phyloP scores from a whole-genome alignment of 2,888 invertebrate genomes.

The Eumacrocentrus americanus region DNA sequence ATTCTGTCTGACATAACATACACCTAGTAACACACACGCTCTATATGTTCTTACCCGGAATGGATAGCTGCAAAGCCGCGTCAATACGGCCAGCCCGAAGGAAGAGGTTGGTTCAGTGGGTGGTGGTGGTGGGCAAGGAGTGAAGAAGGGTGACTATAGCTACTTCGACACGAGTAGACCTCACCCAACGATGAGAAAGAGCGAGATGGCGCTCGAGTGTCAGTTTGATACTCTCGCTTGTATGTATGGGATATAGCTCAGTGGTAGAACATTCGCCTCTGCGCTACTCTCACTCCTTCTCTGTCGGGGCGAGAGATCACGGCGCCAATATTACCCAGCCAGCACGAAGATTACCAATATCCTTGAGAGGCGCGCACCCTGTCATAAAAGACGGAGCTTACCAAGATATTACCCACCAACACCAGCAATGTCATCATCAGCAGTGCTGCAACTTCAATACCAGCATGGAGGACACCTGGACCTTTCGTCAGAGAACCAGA shows the following conservation, averaged over 20 bases:
- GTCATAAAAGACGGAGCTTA: slow-evolving; percentile 62
- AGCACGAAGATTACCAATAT: slow-evolving; percentile 61
- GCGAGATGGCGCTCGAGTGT: slow-evolving; percentile 18
- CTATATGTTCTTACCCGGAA: slow-evolving; percentile 45
- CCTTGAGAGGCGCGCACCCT: slow-evolving; percentile 59
- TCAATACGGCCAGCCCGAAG: slow-evolving; percentile 52
- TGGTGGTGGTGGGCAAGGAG: slow-evolving; percentile 27
- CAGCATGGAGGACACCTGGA: neutral
- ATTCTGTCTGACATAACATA: slow-evolving; percentile 9
- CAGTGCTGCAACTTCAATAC: no score
- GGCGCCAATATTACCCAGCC: slow-evolving; percentile 59
- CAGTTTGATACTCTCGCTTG: neutral
- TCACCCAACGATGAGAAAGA: slow-evolving; percentile 5
- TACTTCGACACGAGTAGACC: slow-evolving; percentile 24
- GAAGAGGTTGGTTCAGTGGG: slow-evolving; percentile 35
- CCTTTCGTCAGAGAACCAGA: neutral
- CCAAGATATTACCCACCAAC: slow-evolving; percentile 58
- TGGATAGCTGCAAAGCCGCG: slow-evolving; percentile 52
- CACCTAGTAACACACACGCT: slow-evolving; percentile 20
- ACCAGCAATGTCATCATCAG: slow-evolving; percentile 34
- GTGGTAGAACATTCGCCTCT: slow-evolving; percentile 21
- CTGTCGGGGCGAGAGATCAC: slow-evolving; percentile 60
- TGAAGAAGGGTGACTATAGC: slow-evolving; percentile 18
- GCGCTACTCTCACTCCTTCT: neutral
- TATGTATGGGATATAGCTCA: slow-evolving; percentile 16